Conservation (phyloP, 1,140 invertebrate genomes). For the Drosophila sturtevanti region DNA sequence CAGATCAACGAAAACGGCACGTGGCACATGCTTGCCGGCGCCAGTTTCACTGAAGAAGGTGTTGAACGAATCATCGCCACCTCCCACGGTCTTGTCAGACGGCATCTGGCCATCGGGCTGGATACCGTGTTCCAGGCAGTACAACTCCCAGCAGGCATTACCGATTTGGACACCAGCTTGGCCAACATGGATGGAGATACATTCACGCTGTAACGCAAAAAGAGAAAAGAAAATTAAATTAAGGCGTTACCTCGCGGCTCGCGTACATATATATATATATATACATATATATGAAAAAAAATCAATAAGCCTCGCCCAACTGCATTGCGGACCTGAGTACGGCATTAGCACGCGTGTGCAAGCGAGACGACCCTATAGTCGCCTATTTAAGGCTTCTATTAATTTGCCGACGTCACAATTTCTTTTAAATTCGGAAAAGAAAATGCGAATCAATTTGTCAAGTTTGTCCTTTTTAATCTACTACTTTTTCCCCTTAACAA, state of each 20-base stretch:
- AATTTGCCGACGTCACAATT: conserved; percentile 4
- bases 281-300: conserved; percentile 24
- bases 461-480: no score
- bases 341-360: conserved; percentile 1
- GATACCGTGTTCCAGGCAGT: conserved; percentile 90
- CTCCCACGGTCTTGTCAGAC: conserved; percentile 88
- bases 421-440: background rate
- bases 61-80: conserved; percentile 90
- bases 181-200: conserved; percentile 87
- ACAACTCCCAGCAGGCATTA: conserved; percentile 87
- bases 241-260: conserved; percentile 24
- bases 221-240: background rate
- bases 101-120: conserved; percentile 89
- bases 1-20: conserved; percentile 93
- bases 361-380: conserved; percentile 13
- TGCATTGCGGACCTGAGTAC: background rate
- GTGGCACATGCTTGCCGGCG: conserved; percentile 92
- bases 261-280: background rate
- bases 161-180: conserved; percentile 91
- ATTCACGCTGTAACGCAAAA: conserved; percentile 84
- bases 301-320: conserved; percentile 66
- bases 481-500: background rate
- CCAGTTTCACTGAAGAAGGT: conserved; percentile 95
- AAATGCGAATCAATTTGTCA: background rate
- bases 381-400: conserved; percentile 22